Percentiles rank a stretch among this genome's conserved stretches.
These are phyloP conservation scores for Lissonota sp. DNA, from an alignment of 2,888 invertebrate genomes.

Conservation along the genomic window DNA sequence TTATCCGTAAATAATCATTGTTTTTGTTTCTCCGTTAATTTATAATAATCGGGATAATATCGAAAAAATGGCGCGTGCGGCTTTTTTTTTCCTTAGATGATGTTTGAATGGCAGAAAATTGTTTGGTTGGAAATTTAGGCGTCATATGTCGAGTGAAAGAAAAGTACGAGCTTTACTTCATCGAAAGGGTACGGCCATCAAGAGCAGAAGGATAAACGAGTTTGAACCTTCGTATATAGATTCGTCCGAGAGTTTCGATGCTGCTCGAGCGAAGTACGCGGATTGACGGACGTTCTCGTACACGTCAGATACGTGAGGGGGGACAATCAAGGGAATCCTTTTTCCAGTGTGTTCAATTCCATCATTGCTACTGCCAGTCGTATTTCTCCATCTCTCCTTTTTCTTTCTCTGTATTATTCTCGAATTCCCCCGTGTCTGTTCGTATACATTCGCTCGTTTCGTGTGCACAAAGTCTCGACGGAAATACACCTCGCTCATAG, in stretches of 20 bases:
- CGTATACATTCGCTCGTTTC: slow-evolving; percentile 51
- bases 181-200: slow-evolving; percentile 33
- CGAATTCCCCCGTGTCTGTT: slow-evolving; percentile 39
- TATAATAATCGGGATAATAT: no score
- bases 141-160: neutral
- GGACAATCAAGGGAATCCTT: slow-evolving; percentile 69
- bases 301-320: slow-evolving; percentile 33
- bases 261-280: slow-evolving; percentile 22
- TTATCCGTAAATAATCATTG: no score
- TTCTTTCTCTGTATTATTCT: slow-evolving; percentile 1
- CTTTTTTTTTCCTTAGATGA: no score
- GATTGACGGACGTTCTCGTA: slow-evolving; percentile 60
- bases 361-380: slow-evolving; percentile 68
- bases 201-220: slow-evolving; percentile 67
- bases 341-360: slow-evolving; percentile 63
- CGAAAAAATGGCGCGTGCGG: no score
- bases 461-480: slow-evolving; percentile 34
- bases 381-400: slow-evolving; percentile 36
- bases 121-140: slow-evolving; percentile 19
- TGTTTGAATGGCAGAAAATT: slow-evolving; percentile 11
- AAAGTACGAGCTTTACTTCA: slow-evolving; percentile 40
- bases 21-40: no score
- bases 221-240: slow-evolving; percentile 63
- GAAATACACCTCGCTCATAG: slow-evolving; percentile 17
- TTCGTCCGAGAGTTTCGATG: slow-evolving; percentile 45